Conservation (phyloP, 2,113 vertebrate species). For the Gobius niger region DNA sequence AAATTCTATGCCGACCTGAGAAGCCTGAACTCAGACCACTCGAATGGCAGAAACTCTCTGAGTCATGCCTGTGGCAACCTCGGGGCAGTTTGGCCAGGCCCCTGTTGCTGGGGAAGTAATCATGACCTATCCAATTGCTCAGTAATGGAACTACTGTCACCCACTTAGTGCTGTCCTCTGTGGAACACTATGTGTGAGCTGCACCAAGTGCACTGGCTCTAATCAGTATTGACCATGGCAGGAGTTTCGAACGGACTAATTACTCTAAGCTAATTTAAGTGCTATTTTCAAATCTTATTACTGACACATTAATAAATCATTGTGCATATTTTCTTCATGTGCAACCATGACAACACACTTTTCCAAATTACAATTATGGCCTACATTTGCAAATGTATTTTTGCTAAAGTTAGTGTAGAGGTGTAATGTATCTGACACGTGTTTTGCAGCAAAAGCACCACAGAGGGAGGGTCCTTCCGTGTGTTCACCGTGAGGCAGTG, state of each 20-base stretch:
- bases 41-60: slow-evolving; percentile 46
- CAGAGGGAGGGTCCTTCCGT: slow-evolving; percentile 75
- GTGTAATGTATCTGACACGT: slow-evolving; percentile 1
- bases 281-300: slow-evolving; percentile 46
- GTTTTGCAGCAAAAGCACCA: slow-evolving; percentile 71
- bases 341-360: background rate
- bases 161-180: slow-evolving; percentile 52
- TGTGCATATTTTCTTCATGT: slow-evolving; percentile 1
- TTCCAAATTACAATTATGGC: background rate
- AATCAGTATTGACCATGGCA: slow-evolving; percentile 56
- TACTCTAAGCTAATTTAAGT: slow-evolving; percentile 54
- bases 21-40: slow-evolving; percentile 41
- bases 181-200: slow-evolving; percentile 59
- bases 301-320: slow-evolving; percentile 42
- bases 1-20: slow-evolving; percentile 50
- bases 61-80: slow-evolving; percentile 45
- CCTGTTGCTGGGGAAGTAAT: slow-evolving; percentile 67
- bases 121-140: slow-evolving; percentile 66
- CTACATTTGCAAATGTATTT: background rate
- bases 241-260: slow-evolving; percentile 67
- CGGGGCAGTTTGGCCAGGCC: slow-evolving; percentile 49
- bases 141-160: slow-evolving; percentile 65
- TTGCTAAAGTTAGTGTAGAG: background rate
- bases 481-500: slow-evolving; percentile 75
- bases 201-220: slow-evolving; percentile 44